These are phyloP conservation scores for Berghia stephanieae DNA, from an alignment of 1,140 invertebrate species.

Conservation along the genomic window DNA sequence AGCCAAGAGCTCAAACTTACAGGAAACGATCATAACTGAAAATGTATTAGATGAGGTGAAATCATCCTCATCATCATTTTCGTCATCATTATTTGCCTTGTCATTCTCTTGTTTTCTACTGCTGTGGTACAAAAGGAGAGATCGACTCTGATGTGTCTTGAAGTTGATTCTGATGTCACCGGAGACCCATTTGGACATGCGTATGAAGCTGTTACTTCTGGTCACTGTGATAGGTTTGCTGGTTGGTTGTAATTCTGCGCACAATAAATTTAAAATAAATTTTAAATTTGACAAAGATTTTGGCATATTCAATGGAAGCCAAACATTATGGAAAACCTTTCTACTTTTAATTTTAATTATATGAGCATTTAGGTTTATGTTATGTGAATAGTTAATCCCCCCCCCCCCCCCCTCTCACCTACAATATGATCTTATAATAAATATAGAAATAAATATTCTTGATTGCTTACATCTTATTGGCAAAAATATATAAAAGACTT, in stretches of 20 bases:
- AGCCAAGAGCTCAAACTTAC: conserved; percentile 30
- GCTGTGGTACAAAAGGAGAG: conserved; percentile 87
- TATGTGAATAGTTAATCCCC: too few species aligned
- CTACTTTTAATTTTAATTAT: too few species aligned
- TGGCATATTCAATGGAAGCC: too few species aligned
- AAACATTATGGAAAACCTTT: too few species aligned
- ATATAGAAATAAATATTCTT: too few species aligned
- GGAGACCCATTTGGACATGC: conserved; percentile 89
- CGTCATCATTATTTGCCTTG: neutral
- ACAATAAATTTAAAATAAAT: neutral
- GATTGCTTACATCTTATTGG: too few species aligned
- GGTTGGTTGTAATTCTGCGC: conserved; percentile 38
- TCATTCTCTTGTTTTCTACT: conserved; percentile 32
- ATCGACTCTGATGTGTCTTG: conserved; percentile 86
- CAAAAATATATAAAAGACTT: too few species aligned
- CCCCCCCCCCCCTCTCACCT: too few species aligned
- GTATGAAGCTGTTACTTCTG: conserved; percentile 88
- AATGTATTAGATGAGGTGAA: too few species aligned
- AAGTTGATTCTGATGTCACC: conserved; percentile 93
- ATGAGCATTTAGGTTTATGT: too few species aligned
- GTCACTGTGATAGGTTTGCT: conserved; percentile 81
- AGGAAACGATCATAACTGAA: conserved; percentile 44
- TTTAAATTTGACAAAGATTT: neutral
- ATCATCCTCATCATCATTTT: neutral
- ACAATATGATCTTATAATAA: too few species aligned